A percentile compares a stretch with the other conserved stretches of the same genome.
These are phyloP conservation scores for Brachionus rubens DNA, from an alignment of 1,140 invertebrate genomes.

Conservation along the genomic window DNA sequence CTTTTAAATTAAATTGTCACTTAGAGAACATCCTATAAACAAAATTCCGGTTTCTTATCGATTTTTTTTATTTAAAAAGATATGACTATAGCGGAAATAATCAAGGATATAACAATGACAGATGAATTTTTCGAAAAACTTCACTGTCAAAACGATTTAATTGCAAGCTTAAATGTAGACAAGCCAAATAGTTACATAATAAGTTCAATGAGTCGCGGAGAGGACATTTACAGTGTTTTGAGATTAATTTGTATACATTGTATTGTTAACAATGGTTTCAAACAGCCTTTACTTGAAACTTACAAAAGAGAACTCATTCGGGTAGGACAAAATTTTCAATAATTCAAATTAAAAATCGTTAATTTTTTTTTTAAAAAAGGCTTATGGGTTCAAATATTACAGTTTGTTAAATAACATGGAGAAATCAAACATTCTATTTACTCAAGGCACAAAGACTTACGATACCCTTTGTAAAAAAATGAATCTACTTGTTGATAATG, in stretches of 20 bases:
- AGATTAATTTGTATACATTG: constrained; percentile 65
- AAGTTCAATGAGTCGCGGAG: constrained; percentile 79
- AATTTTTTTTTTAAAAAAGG: constrained; percentile 65
- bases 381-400: constrained; percentile 82
- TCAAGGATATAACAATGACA: constrained; percentile 70
- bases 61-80: constrained; percentile 62
- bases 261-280: constrained; percentile 77
- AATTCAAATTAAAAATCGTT: background rate
- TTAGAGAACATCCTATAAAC: too few relatives aligned
- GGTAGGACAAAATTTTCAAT: constrained; percentile 50
- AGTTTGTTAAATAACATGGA: constrained; percentile 81
- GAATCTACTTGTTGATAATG: constrained; percentile 38
- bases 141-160: constrained; percentile 75
- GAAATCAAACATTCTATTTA: constrained; percentile 74
- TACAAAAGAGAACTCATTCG: constrained; percentile 81
- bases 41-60: too few relatives aligned
- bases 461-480: constrained; percentile 30
- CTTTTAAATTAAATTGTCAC: too few relatives aligned
- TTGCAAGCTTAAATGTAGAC: constrained; percentile 84
- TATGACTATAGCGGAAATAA: constrained; percentile 72
- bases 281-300: constrained; percentile 80
- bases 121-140: constrained; percentile 68
- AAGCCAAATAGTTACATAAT: constrained; percentile 82
- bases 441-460: constrained; percentile 62
- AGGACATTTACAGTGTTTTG: constrained; percentile 51